Percentiles rank a stretch among this genome's conserved stretches.
Conservation (phyloP, 2,797 vertebrate genomes). For the Sorex maritimensis region DNA sequence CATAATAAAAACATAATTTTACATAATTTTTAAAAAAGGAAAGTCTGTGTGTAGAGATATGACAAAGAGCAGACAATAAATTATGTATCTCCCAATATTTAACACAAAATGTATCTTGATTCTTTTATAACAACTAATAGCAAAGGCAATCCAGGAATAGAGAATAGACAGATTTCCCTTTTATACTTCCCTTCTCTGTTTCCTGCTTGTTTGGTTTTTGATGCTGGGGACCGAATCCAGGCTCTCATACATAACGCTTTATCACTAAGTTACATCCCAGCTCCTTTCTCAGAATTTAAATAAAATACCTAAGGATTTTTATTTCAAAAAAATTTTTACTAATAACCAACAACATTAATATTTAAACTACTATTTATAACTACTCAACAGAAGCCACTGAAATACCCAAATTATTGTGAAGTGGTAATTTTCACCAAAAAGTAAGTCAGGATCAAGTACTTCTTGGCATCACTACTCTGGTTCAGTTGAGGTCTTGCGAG, state of each 20-base stretch:
- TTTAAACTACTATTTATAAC: conserved; percentile 52
- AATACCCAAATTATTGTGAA: conserved; percentile 48
- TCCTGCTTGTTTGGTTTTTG: no score
- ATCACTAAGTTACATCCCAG: no score
- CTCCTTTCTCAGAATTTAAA: conserved; percentile 36
- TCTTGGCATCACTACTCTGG: conserved; percentile 39
- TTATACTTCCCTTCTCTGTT: background rate
- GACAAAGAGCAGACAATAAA: background rate
- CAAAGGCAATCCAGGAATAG: conserved; percentile 29
- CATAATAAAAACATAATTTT: background rate
- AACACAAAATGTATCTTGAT: background rate
- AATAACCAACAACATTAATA: conserved; percentile 9
- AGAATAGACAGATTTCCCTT: conserved; percentile 19
- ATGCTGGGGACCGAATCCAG: no score
- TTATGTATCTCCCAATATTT: background rate
- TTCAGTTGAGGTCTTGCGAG: background rate
- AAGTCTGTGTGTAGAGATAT: no score
- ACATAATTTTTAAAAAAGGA: background rate
- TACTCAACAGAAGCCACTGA: conserved; percentile 49
- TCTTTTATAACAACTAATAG: conserved; percentile 56
- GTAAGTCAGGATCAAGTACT: background rate
- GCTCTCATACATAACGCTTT: no score
- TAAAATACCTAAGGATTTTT: conserved; percentile 17
- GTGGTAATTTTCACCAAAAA: conserved; percentile 34
- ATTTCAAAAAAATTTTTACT: conserved; percentile 57